These are phyloP conservation scores for Uropetala carovei DNA, from an alignment of 2,888 invertebrate genomes.

Conservation along the genomic window DNA sequence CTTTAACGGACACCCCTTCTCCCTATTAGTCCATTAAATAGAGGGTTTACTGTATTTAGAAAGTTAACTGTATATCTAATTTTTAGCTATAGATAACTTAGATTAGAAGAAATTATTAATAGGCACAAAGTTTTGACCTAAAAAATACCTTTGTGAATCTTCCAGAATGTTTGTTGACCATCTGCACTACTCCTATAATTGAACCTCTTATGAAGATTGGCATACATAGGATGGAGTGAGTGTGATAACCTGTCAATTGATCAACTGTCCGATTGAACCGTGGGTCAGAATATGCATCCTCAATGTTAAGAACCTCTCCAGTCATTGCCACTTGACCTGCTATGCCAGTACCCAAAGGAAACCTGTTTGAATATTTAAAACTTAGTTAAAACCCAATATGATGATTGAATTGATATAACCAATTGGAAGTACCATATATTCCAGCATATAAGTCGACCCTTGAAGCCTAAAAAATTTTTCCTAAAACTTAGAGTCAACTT, in stretches of 20 bases:
- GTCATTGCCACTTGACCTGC: conserved; percentile 89
- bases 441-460: no score
- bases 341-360: conserved; percentile 87
- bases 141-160: conserved; percentile 72
- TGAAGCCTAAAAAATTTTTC: no score
- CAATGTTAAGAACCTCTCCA: conserved; percentile 87
- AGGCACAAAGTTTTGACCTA: background rate
- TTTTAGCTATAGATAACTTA: background rate
- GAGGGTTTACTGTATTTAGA: background rate
- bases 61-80: background rate
- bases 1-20: no score
- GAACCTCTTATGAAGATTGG: conserved; percentile 88
- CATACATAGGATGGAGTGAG: conserved; percentile 89
- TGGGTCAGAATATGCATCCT: conserved; percentile 87
- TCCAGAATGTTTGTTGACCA: conserved; percentile 85
- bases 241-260: conserved; percentile 82
- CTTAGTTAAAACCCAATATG: background rate
- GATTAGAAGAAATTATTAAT: background rate
- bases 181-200: conserved; percentile 91
- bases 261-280: conserved; percentile 86
- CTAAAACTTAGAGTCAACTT: no score
- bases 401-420: background rate
- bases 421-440: background rate
- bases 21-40: no score
- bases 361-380: conserved; percentile 74